phyloP scores from a whole-genome alignment of 2,797 vertebrate genomes.

The Labroides dimidiatus region DNA sequence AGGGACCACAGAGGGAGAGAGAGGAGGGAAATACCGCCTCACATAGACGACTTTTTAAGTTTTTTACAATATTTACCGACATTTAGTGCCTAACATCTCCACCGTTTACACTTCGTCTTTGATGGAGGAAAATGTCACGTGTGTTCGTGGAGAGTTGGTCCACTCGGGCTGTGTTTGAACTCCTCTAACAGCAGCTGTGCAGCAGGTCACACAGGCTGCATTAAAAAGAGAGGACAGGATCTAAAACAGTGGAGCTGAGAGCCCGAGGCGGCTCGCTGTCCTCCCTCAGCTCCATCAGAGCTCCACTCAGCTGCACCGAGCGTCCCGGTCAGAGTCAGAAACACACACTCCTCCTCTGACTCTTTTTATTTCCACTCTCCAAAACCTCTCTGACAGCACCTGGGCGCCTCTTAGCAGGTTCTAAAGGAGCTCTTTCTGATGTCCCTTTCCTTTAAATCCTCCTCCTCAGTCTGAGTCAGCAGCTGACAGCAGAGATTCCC shows the following conservation, averaged over 20 bases:
- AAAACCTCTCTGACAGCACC: constrained; percentile 19
- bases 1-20: constrained; percentile 27
- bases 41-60: background rate
- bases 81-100: too few relatives aligned
- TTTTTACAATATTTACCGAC: too few relatives aligned
- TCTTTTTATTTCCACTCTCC: background rate
- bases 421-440: constrained; percentile 13
- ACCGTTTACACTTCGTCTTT: too few relatives aligned
- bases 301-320: constrained; percentile 20
- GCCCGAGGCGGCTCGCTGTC: constrained; percentile 40
- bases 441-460: constrained; percentile 14
- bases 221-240: constrained; percentile 42
- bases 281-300: constrained; percentile 37
- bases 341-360: background rate
- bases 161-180: background rate
- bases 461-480: constrained; percentile 16
- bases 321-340: constrained; percentile 56
- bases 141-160: too few relatives aligned
- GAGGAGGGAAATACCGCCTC: background rate
- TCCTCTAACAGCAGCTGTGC: constrained; percentile 5
- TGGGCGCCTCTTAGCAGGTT: constrained; percentile 21
- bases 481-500: constrained; percentile 50
- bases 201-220: constrained; percentile 23
- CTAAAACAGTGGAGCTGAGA: constrained; percentile 30
- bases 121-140: too few relatives aligned